A percentile compares a stretch with the other conserved stretches of the same genome.
These are phyloP conservation scores for Manis pentadactyla DNA, from an alignment of 2,797 vertebrate genomes.

Conservation along the genomic window DNA sequence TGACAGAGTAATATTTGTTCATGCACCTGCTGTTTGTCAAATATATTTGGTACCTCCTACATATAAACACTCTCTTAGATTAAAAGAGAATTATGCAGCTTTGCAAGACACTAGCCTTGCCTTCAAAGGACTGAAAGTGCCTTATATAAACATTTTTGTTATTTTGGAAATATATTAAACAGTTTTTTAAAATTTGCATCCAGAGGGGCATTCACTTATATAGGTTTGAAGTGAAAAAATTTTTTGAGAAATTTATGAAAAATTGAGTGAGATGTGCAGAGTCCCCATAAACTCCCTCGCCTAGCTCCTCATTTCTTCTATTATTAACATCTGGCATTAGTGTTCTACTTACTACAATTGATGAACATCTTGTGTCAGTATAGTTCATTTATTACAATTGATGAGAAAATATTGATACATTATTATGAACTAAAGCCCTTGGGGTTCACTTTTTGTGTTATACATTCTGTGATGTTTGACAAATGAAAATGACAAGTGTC, in stretches of 20 bases:
- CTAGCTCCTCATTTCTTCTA: neutral
- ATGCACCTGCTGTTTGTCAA: constrained; percentile 5
- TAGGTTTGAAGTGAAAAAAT: constrained; percentile 24
- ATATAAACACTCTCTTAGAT: neutral
- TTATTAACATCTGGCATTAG: neutral
- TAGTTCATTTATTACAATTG: neutral
- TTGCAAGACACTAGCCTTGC: neutral
- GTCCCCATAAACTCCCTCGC: neutral
- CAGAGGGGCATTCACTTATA: neutral
- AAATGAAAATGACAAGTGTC: neutral
- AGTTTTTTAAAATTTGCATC: neutral
- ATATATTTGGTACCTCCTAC: neutral
- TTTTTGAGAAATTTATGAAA: constrained; percentile 24
- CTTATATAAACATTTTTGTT: neutral
- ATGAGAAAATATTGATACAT: neutral
- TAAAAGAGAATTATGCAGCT: neutral
- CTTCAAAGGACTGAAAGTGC: neutral
- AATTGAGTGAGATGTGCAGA: neutral
- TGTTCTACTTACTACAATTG: neutral
- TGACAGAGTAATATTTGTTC: neutral
- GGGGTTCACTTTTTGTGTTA: neutral
- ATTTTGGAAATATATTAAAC: neutral
- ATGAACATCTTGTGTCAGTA: neutral
- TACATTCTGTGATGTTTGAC: neutral
- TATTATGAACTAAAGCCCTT: neutral